These are phyloP conservation scores for Pristionchus fissidentatus DNA, from an alignment of 2,888 invertebrate species.

Conservation along the genomic window DNA sequence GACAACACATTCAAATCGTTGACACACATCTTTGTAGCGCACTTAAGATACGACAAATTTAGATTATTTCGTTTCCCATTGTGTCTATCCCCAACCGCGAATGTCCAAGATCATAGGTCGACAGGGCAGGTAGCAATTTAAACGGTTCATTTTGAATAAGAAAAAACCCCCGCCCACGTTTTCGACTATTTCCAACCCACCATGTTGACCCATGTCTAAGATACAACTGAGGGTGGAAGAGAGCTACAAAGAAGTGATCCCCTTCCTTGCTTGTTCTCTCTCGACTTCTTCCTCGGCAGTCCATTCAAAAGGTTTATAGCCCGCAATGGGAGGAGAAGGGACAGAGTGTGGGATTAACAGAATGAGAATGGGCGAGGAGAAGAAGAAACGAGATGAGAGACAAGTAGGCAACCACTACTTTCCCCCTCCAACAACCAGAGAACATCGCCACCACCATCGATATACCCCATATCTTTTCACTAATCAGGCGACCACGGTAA, in stretches of 20 bases:
- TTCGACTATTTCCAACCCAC: too few relatives aligned
- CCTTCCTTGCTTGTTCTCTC: too few relatives aligned
- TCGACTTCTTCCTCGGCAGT: neutral
- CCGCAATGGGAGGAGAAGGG: neutral
- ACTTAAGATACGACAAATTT: too few relatives aligned
- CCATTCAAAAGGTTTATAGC: conserved; percentile 39
- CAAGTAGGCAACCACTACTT: conserved; percentile 35
- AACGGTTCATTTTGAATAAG: too few relatives aligned
- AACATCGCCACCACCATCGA: neutral
- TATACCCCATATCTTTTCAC: neutral
- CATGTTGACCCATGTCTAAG: too few relatives aligned
- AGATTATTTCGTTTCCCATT: too few relatives aligned
- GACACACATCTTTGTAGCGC: neutral
- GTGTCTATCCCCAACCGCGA: too few relatives aligned
- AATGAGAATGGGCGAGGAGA: neutral
- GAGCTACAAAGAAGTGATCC: neutral
- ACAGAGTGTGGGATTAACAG: conserved; percentile 5
- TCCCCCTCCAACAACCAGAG: neutral
- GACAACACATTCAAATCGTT: neutral
- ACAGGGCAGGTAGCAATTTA: too few relatives aligned
- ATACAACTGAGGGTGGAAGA: neutral
- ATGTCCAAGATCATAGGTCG: too few relatives aligned
- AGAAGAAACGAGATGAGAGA: conserved; percentile 26
- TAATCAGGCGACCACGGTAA: neutral
- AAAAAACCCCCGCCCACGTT: too few relatives aligned